Base-by-base conservation (phyloP, 2,888 invertebrate genomes). In the Lithophane leautieri region DNA sequence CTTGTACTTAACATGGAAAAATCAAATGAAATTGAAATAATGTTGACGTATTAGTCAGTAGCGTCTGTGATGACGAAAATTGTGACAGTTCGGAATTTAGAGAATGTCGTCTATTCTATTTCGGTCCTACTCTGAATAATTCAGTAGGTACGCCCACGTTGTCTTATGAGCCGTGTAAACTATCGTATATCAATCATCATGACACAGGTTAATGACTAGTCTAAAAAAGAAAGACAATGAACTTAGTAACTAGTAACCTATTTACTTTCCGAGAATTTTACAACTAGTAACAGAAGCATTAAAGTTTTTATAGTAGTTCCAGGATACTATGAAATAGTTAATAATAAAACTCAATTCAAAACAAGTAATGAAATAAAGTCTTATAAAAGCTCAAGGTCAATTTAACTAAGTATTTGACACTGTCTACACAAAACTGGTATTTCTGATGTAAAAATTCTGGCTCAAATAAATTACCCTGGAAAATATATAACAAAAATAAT, bases 171-270 rank as follows among this genome's bases (percentile, higher is more conserved):
- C 0, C 9, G 40, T 34, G 25, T 42, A 54, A 60, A 81, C 44
- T 58, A 70, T 62, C 34, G 47, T 58, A 19, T 58, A 11, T 50
- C 25, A 44, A n/a, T 50, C 14, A 19, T 28, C 72, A 65, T 22
- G 8, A 40, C 8, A 28, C 44, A 44, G 77, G 65, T 81, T 76
- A 71, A 56, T 66, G 72, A 61, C 81, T 73, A 67, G 28, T 28
- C 66, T 58, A 62, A 67, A 80, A 47, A 68, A 66, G 22, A 61
- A 52, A 47, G n/a, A 70, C 52, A 58, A 67, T 58, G 28, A 61
- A 50, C 12, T 67, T 67, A 19, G 16, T 16, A 54, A 69, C 65
- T 76, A 81, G 19, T 73, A 70, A 73, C 82, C 78, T 54, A 82
- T 78, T 63, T 78, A 25, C 28, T 70, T 71, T 79, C 68, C n/a